These are phyloP conservation scores for Uromys caudimaculatus DNA, from an alignment of 2,797 vertebrate species.

Conservation along the genomic window DNA sequence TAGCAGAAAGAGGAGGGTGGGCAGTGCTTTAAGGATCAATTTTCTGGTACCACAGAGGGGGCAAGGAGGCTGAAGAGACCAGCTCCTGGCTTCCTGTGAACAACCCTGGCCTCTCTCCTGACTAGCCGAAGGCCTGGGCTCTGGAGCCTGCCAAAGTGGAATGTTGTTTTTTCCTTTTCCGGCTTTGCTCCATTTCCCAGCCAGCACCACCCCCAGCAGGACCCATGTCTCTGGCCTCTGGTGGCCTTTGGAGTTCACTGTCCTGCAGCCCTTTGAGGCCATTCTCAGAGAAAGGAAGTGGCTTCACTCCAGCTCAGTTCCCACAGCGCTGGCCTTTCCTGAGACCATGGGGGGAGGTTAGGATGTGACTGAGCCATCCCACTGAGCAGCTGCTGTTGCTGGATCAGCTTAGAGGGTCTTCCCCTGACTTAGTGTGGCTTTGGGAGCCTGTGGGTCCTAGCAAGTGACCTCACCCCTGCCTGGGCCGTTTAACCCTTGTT, in stretches of 20 bases:
- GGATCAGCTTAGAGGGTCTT: background rate
- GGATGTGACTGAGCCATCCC: background rate
- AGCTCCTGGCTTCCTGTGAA: background rate
- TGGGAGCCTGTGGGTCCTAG: slow-evolving; percentile 22
- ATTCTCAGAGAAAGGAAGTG: slow-evolving; percentile 69
- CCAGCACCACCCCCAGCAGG: background rate
- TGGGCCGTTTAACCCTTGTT: slow-evolving; percentile 79
- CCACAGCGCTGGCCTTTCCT: slow-evolving; percentile 68
- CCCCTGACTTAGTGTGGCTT: background rate
- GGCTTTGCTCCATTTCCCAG: slow-evolving; percentile 67
- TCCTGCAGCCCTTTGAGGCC: slow-evolving; percentile 67
- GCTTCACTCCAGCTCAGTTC: slow-evolving; percentile 56
- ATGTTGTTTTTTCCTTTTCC: slow-evolving; percentile 69
- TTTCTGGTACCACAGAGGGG: background rate
- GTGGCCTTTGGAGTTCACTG: slow-evolving; percentile 47
- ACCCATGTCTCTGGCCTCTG: slow-evolving; percentile 53
- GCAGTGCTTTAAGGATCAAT: background rate
- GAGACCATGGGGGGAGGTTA: background rate
- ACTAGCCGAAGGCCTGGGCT: background rate
- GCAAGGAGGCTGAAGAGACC: background rate
- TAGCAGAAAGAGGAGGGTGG: background rate
- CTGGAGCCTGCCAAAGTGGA: background rate
- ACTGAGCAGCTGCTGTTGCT: background rate
- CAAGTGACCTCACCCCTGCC: slow-evolving; percentile 64
- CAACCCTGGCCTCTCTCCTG: background rate